phyloP scores from a whole-genome alignment of 2,797 vertebrate species.

The Dermochelys coriacea region DNA sequence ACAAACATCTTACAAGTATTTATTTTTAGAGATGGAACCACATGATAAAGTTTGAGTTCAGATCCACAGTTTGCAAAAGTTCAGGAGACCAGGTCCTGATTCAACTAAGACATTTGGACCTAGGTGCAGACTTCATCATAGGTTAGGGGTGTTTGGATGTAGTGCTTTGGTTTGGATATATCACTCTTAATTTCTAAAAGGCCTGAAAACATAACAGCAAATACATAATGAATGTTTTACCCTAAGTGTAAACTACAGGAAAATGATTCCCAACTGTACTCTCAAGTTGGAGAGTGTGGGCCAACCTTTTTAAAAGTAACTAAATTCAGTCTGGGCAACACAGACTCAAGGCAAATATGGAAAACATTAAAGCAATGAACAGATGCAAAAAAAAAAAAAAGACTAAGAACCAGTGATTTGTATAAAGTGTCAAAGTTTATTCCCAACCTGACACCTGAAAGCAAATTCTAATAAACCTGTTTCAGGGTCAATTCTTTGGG shows the following conservation, averaged over 20 bases:
- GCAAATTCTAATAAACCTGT: no score
- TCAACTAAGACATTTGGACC: neutral
- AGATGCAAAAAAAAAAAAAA: no score
- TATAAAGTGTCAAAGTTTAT: no score
- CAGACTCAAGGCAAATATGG: neutral
- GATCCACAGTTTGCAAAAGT: neutral
- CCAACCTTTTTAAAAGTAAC: neutral
- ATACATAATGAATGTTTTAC: neutral
- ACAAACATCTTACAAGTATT: neutral
- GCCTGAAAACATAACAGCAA: neutral
- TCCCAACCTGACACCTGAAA: no score
- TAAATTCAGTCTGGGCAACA: neutral
- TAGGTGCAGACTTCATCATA: neutral
- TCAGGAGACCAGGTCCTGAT: neutral
- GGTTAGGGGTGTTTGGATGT: neutral
- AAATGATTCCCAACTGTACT: neutral
- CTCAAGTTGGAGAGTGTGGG: neutral
- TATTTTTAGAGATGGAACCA: neutral
- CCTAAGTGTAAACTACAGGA: neutral
- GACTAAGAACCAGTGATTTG: no score
- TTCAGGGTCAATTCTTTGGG: no score
- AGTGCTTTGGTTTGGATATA: neutral
- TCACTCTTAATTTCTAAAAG: neutral
- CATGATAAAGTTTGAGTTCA: neutral
- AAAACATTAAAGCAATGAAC: neutral